These are phyloP conservation scores for Apodemia zela DNA, from an alignment of 2,888 invertebrate species.

Conservation along the genomic window DNA sequence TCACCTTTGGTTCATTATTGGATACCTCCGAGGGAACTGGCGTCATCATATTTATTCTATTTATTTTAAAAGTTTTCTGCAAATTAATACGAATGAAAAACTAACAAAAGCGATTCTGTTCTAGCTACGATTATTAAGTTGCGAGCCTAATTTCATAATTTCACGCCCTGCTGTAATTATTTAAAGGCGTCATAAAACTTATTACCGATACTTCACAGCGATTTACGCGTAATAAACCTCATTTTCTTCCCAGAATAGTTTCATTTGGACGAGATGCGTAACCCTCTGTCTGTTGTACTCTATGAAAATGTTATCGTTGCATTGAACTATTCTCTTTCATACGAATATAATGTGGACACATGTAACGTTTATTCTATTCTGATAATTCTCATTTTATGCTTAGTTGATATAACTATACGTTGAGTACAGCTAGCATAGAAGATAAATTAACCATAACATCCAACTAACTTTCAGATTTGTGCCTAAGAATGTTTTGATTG, in stretches of 20 bases:
- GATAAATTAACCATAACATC: not conserved
- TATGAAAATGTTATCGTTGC: not conserved
- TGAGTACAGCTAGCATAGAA: not conserved
- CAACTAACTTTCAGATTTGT: no score
- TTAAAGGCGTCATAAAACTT: not conserved
- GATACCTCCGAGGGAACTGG: no score
- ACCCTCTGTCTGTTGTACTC: not conserved
- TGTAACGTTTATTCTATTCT: not conserved
- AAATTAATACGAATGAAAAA: no score
- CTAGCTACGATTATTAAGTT: not conserved
- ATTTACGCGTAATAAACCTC: constrained; percentile 13
- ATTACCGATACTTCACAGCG: constrained; percentile 10
- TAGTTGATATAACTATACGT: not conserved
- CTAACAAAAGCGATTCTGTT: not conserved
- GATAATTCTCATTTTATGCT: constrained; percentile 13
- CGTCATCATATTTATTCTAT: no score
- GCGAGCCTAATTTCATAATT: not conserved
- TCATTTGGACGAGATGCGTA: not conserved
- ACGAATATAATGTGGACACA: not conserved
- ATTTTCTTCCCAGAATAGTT: constrained; percentile 10
- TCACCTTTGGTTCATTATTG: no score
- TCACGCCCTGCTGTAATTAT: not conserved
- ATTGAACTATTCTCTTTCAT: not conserved
- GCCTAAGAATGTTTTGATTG: no score
- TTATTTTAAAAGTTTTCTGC: no score